These are phyloP conservation scores for Cataglyphis cursor DNA, from an alignment of 2,888 invertebrate genomes.

Conservation along the genomic window DNA sequence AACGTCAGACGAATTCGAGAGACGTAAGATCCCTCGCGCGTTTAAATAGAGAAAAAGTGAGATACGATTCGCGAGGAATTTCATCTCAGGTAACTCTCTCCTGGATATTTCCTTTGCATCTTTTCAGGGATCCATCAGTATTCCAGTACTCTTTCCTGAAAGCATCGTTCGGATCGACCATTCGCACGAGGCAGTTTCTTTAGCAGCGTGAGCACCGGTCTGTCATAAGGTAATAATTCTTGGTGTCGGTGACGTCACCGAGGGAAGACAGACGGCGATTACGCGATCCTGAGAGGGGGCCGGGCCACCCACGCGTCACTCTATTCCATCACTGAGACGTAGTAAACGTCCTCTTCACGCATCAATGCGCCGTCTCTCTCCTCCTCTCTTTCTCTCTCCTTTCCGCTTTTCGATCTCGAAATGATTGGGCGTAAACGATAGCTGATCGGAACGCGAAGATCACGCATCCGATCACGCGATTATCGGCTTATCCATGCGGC, in stretches of 20 bases:
- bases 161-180: constrained; percentile 25
- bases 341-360: constrained; percentile 26
- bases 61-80: constrained; percentile 9
- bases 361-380: constrained; percentile 9
- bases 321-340: constrained; percentile 31
- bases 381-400: neutral
- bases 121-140: neutral
- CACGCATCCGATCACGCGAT: constrained; percentile 62
- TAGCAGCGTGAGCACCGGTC: constrained; percentile 16
- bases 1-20: constrained; percentile 31
- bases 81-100: constrained; percentile 1
- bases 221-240: constrained; percentile 42
- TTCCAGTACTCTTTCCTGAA: constrained; percentile 19
- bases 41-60: neutral
- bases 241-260: constrained; percentile 46
- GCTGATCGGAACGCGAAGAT: constrained; percentile 44
- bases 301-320: constrained; percentile 75
- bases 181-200: constrained; percentile 21
- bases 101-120: constrained; percentile 12
- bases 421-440: constrained; percentile 8
- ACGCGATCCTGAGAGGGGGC: constrained; percentile 64
- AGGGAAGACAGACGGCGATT: constrained; percentile 54
- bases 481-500: constrained; percentile 79
- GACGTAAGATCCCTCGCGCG: neutral
- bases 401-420: constrained; percentile 2